Base-by-base conservation (phyloP, 2,797 vertebrate species). In the Thunnus albacares region DNA sequence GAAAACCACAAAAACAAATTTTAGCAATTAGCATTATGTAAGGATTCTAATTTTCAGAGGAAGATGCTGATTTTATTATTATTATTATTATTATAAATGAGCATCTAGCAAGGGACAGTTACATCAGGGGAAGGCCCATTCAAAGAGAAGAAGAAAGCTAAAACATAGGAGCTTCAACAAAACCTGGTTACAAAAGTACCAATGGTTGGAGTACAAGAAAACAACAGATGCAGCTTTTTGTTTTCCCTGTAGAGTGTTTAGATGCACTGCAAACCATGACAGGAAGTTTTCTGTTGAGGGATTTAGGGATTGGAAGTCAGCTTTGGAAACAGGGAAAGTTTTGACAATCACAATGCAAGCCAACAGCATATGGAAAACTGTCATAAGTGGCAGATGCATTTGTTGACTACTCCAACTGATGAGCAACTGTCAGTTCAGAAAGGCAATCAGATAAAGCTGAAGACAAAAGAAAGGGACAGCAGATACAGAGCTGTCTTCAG, bases 371-470 rank as follows among this genome's bases (percentile, higher is more conserved):
- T 47, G 62, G 43, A 49, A 20, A 64, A 28, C 17, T 49, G 30
- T 63, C 22, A 47, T 6, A 63, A 63, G 43, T 63, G 61, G 62
- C 45, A 49, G 62, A 64, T 64, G 45, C 17, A 64, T 64, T 49
- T 30, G 43, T 10, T 38, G 35, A 38, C 35, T 38, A 38, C 35
- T 38, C 10, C 10, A 38, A 10, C 9, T 38, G 35, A 30, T 49
- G 24, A 28, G 24, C 7, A 64, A 49, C 13, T 28, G 22, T 28
- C 61, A 30, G 43, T 15, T 9, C 41, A 49, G 43, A 64, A 13
- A 64, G 24, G 18, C 18, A 65, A 51, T 65, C 18, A 66, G 47
- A 52, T 52, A 15, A 47, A 47, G 6, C 15, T 18, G 45, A 5
- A 17, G 45, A 4, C 45, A 38, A 38, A 38, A 10, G 35, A 38